These are phyloP conservation scores for Aegithalos caudatus DNA, from an alignment of 2,113 vertebrate genomes.

Conservation along the genomic window DNA sequence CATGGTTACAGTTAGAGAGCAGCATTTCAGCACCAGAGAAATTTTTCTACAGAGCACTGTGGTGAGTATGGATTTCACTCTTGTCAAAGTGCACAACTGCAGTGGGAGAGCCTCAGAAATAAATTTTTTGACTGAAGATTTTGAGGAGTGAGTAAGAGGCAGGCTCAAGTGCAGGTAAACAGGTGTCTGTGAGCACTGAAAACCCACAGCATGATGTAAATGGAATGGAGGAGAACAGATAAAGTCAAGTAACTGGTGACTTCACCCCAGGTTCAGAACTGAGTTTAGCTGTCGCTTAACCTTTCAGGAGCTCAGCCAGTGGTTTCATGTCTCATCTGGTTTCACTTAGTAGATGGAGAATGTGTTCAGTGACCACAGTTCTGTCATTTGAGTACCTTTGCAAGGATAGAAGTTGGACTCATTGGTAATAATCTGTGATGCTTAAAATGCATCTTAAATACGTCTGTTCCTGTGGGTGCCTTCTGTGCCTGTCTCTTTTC, in stretches of 20 bases:
- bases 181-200: background rate
- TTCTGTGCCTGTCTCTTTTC: background rate
- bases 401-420: background rate
- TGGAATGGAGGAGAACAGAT: background rate
- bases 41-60: background rate
- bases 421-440: background rate
- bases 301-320: background rate
- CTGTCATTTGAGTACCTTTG: background rate
- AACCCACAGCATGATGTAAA: background rate
- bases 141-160: background rate
- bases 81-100: background rate
- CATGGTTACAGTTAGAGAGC: background rate
- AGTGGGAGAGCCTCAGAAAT: background rate
- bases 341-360: background rate
- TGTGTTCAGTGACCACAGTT: background rate
- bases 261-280: background rate
- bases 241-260: background rate
- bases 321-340: background rate
- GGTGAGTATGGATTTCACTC: background rate
- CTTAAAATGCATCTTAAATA: background rate
- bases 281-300: background rate
- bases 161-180: background rate
- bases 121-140: background rate
- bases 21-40: background rate
- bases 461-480: background rate